These are phyloP conservation scores for Agonopterix heracliana DNA, from an alignment of 2,888 invertebrate species.

Conservation along the genomic window DNA sequence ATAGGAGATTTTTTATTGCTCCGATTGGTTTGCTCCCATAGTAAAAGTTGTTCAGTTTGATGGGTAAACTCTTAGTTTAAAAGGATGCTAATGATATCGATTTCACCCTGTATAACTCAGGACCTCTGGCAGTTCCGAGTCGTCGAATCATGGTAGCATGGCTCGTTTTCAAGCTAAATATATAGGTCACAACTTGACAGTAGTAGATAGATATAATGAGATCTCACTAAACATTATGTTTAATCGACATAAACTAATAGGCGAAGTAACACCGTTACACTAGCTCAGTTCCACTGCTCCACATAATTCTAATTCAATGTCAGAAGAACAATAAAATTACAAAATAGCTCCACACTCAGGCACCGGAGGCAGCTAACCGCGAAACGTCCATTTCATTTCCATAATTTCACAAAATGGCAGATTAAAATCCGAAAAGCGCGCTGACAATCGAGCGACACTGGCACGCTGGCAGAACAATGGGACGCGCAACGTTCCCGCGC, in stretches of 20 bases:
- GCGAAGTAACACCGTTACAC: conserved; percentile 7
- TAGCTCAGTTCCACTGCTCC: conserved; percentile 10
- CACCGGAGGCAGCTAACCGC: conserved; percentile 62
- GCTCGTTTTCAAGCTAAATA: too few species aligned
- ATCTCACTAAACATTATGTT: conserved; percentile 21
- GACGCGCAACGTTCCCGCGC: conserved; percentile 44
- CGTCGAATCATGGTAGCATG: too few species aligned
- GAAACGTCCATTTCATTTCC: conserved; percentile 70
- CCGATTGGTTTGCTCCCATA: too few species aligned
- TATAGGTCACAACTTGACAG: too few species aligned
- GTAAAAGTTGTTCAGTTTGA: too few species aligned
- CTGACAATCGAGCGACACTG: conserved; percentile 54
- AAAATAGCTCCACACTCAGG: conserved; percentile 37
- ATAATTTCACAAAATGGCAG: conserved; percentile 69
- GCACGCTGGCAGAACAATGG: conserved; percentile 61
- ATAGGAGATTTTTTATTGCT: too few species aligned
- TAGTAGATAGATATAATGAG: too few species aligned
- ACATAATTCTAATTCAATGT: conserved; percentile 42
- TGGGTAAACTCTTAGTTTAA: too few species aligned
- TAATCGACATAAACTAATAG: conserved; percentile 15
- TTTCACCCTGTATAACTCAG: too few species aligned
- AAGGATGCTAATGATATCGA: too few species aligned
- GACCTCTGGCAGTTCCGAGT: too few species aligned
- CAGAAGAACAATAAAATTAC: conserved; percentile 49
- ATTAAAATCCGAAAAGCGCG: conserved; percentile 64